These are phyloP conservation scores for Chrysodeixis includens DNA, from an alignment of 2,888 invertebrate genomes.

Conservation along the genomic window DNA sequence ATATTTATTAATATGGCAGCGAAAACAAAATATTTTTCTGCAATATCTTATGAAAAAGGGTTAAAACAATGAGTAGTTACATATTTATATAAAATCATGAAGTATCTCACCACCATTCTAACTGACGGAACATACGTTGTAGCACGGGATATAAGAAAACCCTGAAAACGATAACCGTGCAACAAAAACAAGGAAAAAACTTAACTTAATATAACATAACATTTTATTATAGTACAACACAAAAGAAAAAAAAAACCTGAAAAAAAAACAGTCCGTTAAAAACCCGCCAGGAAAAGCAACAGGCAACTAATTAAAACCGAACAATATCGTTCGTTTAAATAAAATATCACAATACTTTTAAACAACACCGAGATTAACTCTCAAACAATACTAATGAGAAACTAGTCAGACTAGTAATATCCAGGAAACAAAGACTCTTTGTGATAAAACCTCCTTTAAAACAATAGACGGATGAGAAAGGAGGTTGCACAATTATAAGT, in stretches of 20 bases:
- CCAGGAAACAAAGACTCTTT: slow-evolving; percentile 4
- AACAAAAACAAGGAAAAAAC: no score
- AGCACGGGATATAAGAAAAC: no score
- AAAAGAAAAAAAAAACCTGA: no score
- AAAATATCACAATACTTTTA: background rate
- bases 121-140: no score
- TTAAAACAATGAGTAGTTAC: no score
- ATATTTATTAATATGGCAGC: background rate
- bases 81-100: no score
- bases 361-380: background rate
- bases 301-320: background rate
- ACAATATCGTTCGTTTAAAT: background rate
- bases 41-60: no score
- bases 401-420: slow-evolving; percentile 5
- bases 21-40: no score
- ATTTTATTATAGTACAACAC: no score
- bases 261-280: background rate
- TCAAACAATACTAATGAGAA: background rate
- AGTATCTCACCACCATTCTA: no score
- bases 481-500: slow-evolving; percentile 44
- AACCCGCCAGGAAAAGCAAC: background rate
- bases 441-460: slow-evolving; percentile 4
- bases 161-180: no score
- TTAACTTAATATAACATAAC: no score
- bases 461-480: slow-evolving; percentile 8